Percentiles rank a stretch among this genome's conserved stretches.
These are phyloP conservation scores for Tachina lurida DNA, from an alignment of 2,888 invertebrate genomes.

Conservation along the genomic window DNA sequence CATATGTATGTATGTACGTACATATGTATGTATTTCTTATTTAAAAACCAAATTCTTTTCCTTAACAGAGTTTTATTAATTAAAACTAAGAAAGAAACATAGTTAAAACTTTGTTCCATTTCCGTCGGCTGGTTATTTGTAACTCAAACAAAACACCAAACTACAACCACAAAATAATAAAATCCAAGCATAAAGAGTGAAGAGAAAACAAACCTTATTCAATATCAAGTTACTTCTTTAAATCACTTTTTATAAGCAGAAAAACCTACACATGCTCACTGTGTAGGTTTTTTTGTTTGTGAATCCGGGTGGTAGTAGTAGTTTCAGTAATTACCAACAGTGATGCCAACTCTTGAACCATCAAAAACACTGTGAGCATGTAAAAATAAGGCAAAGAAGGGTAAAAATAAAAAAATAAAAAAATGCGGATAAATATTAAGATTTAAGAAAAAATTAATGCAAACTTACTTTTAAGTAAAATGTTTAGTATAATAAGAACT, in stretches of 20 bases:
- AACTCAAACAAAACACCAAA: not conserved
- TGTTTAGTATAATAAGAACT: too few species aligned
- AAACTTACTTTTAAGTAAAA: too few species aligned
- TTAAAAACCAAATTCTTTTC: not conserved
- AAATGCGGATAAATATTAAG: too few species aligned
- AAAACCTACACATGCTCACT: too few species aligned
- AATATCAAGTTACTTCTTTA: conserved; percentile 42
- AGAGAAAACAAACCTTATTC: conserved; percentile 5
- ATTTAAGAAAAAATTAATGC: too few species aligned
- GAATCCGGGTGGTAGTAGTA: not conserved
- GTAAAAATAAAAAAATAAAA: too few species aligned
- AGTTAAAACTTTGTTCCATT: not conserved
- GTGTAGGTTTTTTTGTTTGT: conserved; percentile 51
- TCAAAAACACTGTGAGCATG: too few species aligned
- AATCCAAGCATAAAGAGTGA: conserved; percentile 7
- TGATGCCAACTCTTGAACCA: too few species aligned
- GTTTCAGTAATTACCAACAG: conserved; percentile 39
- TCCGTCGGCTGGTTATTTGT: conserved; percentile 27
- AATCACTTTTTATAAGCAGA: conserved; percentile 5
- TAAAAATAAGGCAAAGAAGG: too few species aligned
- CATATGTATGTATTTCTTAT: too few species aligned
- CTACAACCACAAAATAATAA: conserved; percentile 6
- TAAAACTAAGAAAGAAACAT: not conserved
- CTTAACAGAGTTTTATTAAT: not conserved
- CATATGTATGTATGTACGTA: not conserved